Conservation (phyloP, 2,113 vertebrate species). For the Podarcis raffonei region DNA sequence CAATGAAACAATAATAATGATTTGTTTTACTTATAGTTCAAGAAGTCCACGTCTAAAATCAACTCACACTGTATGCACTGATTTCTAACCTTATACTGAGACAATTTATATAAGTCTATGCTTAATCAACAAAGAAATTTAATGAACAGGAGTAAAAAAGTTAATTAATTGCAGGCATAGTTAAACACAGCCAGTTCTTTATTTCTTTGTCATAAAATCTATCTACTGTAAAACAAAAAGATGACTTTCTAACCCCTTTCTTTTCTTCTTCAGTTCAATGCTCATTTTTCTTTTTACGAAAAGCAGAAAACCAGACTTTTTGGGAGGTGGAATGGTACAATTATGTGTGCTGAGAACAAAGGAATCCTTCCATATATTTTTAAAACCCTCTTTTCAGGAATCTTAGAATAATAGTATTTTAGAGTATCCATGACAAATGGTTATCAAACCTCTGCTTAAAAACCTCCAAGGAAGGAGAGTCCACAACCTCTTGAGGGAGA, state of each 20-base stretch:
- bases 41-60: neutral
- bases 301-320: neutral
- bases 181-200: conserved; percentile 50
- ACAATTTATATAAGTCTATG: conserved; percentile 26
- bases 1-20: neutral
- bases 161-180: conserved; percentile 67
- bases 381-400: too few relatives aligned
- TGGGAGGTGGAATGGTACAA: neutral
- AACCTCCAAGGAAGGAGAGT: too few relatives aligned
- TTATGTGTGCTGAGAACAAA: neutral
- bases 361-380: too few relatives aligned
- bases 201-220: conserved; percentile 51
- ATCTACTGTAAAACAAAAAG: conserved; percentile 39
- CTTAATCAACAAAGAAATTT: conserved; percentile 63
- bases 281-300: neutral
- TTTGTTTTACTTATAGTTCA: neutral
- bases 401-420: too few relatives aligned
- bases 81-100: neutral
- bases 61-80: neutral
- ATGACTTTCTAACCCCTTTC: conserved; percentile 52
- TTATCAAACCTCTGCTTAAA: too few relatives aligned
- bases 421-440: too few relatives aligned
- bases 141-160: conserved; percentile 62
- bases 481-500: too few relatives aligned
- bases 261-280: neutral